These are phyloP conservation scores for Leptinotarsa rubiginosa DNA, from an alignment of 2,888 invertebrate genomes.

Conservation along the genomic window DNA sequence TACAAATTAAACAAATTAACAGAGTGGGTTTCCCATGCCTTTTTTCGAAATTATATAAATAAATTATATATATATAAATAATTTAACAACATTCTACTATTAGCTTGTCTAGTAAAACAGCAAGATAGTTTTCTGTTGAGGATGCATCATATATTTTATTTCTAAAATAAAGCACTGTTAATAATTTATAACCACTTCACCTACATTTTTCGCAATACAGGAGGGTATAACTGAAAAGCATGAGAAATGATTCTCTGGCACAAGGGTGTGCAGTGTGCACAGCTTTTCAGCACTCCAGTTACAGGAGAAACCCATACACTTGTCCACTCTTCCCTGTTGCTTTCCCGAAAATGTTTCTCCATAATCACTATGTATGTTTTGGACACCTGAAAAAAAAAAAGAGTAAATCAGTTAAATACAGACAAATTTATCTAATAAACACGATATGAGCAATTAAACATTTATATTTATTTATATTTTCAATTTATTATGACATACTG, in stretches of 20 bases:
- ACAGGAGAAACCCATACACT: slow-evolving; percentile 65
- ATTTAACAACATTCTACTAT: neutral
- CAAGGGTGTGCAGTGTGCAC: slow-evolving; percentile 58
- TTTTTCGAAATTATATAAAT: slow-evolving; percentile 1
- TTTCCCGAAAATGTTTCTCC: slow-evolving; percentile 65
- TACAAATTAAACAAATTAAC: no score
- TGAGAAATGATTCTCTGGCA: slow-evolving; percentile 61
- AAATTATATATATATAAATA: neutral
- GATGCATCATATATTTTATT: no score
- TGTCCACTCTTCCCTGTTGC: slow-evolving; percentile 64
- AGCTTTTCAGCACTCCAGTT: slow-evolving; percentile 48
- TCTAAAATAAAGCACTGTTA: no score
- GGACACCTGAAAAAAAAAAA: slow-evolving; percentile 62
- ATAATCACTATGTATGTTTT: slow-evolving; percentile 71
- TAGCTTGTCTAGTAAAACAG: no score
- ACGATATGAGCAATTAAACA: no score
- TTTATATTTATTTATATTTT: no score
- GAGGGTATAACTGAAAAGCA: slow-evolving; percentile 61
- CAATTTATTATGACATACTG: no score
- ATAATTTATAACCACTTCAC: slow-evolving; percentile 26
- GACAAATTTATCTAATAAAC: no score
- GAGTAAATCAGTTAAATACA: no score
- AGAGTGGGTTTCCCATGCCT: no score
- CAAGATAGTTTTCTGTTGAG: no score
- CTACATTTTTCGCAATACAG: slow-evolving; percentile 59